These are phyloP conservation scores for Panulirus ornatus DNA, from an alignment of 1,140 invertebrate genomes.

Conservation along the genomic window DNA sequence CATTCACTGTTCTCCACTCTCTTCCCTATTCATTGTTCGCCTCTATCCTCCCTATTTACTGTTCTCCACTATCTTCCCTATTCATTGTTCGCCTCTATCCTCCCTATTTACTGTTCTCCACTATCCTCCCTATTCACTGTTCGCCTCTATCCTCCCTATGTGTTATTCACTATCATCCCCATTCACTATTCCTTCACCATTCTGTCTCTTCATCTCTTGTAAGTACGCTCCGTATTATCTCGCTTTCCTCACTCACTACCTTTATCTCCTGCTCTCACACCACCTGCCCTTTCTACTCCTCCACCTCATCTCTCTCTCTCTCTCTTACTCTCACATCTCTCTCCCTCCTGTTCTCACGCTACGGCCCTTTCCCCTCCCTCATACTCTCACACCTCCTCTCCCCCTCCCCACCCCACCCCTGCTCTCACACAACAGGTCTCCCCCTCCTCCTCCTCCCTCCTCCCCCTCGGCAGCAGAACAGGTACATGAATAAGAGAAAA, in stretches of 20 bases:
- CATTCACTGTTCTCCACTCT: background rate
- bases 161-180: background rate
- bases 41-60: background rate
- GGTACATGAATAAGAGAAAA: too few relatives aligned
- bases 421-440: too few relatives aligned
- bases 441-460: too few relatives aligned
- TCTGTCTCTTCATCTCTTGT: too few relatives aligned
- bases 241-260: background rate
- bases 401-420: too few relatives aligned
- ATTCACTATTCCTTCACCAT: too few relatives aligned
- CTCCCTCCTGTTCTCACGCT: too few relatives aligned
- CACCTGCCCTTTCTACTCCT: background rate
- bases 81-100: background rate
- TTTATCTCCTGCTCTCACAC: background rate
- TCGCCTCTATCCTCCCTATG: too few relatives aligned
- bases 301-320: background rate
- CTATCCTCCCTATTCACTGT: too few relatives aligned
- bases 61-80: background rate
- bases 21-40: background rate
- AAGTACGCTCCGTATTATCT: background rate
- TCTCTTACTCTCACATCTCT: background rate
- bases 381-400: background rate
- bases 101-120: background rate
- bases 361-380: background rate
- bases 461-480: too few relatives aligned